These are phyloP conservation scores for Cepaea nemoralis DNA, from an alignment of 1,140 invertebrate species.

Conservation along the genomic window DNA sequence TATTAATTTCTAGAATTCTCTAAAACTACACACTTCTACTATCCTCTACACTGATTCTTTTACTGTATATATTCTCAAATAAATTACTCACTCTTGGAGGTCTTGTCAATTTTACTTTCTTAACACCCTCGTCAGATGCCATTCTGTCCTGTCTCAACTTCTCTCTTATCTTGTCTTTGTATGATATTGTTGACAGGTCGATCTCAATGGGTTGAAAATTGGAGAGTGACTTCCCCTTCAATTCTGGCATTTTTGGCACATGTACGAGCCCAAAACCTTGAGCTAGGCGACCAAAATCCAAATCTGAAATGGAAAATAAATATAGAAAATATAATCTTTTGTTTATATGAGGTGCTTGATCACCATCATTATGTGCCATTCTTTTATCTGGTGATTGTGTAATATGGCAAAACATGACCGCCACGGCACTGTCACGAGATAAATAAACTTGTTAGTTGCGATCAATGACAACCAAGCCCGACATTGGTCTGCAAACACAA, in stretches of 20 bases:
- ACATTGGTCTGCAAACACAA: no score
- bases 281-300: slow-evolving; percentile 88
- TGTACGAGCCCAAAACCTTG: slow-evolving; percentile 89
- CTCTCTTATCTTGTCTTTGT: slow-evolving; percentile 73
- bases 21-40: no score
- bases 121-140: not conserved
- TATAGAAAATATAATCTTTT: not conserved
- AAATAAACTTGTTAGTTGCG: no score
- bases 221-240: slow-evolving; percentile 76
- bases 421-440: no score
- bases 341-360: no score
- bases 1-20: no score
- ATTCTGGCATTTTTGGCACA: slow-evolving; percentile 94
- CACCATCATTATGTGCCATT: no score
- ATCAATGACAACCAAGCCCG: no score
- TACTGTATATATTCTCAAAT: no score
- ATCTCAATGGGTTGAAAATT: slow-evolving; percentile 80
- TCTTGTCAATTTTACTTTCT: slow-evolving; percentile 16
- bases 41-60: no score
- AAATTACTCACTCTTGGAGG: slow-evolving; percentile 12
- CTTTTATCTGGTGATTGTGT: no score
- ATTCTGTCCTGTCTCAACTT: slow-evolving; percentile 21
- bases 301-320: slow-evolving; percentile 75
- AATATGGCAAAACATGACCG: no score
- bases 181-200: slow-evolving; percentile 84